phyloP scores from a whole-genome alignment of 2,797 vertebrate genomes.

The Zalophus californianus region DNA sequence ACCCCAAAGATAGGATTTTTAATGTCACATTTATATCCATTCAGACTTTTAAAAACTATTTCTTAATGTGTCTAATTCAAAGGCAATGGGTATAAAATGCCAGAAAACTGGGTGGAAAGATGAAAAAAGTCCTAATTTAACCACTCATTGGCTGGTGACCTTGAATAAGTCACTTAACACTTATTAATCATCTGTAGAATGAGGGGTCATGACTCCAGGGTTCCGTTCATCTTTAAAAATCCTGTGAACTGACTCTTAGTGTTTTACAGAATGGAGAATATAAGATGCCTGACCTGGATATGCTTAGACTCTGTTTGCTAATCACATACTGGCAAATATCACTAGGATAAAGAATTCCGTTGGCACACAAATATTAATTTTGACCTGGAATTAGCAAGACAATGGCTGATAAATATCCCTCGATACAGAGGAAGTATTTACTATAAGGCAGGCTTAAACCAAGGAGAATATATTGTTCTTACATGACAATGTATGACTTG shows the following conservation, averaged over 20 bases:
- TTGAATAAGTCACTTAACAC: background rate
- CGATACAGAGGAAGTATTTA: slow-evolving; percentile 6
- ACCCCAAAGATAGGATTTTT: background rate
- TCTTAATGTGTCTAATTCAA: slow-evolving; percentile 16
- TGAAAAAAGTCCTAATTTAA: background rate
- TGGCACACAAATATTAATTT: background rate
- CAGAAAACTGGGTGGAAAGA: background rate
- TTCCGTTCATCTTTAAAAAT: slow-evolving; percentile 31
- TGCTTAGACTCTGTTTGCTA: background rate
- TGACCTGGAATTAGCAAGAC: slow-evolving; percentile 30
- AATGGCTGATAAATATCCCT: background rate
- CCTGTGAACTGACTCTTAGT: background rate
- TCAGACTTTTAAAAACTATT: background rate
- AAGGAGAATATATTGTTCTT: slow-evolving; percentile 8
- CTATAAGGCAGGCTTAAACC: background rate
- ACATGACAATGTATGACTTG: background rate
- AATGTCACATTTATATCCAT: background rate
- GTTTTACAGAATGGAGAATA: background rate
- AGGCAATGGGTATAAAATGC: background rate
- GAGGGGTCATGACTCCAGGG: background rate
- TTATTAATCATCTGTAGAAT: background rate
- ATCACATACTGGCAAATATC: background rate
- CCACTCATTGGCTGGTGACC: background rate
- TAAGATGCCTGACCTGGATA: background rate
- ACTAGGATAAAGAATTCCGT: background rate